Base-by-base conservation (phyloP, 2,888 invertebrate species). In the Cataglyphis rosenhaueri region DNA sequence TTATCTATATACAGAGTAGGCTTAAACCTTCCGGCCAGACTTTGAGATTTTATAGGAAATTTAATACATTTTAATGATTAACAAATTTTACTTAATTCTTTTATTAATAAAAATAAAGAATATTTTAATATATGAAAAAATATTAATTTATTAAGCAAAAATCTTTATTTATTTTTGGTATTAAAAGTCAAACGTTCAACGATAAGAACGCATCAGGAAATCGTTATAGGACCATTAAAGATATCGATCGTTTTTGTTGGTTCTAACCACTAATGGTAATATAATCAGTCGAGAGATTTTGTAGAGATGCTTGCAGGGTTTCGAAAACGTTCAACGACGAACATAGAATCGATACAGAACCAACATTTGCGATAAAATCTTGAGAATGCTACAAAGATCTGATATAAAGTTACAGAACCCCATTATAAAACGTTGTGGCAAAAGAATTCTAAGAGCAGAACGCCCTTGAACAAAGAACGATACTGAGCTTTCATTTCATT, bases 91-190 rank as follows among this genome's bases (percentile, higher is more conserved):
- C 0, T 21, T 18, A 3, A 10, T 32, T 35, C 6, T 64, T 10
- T 62, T 48, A 12, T 61, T 62, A 38, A 55, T 35, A 38, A 29
- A 61, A 64, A 25, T 52, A 35, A 18, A 55, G 18, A 38, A 15
- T 62, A 3, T 38, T 21, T 32, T 12, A 10, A 52, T 25, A 21
- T 12, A 25, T 2, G n/a, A 64, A 65, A 0, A n/a, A 48, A 48
- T 6, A 52, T 25, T 15, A 0, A 15, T 55, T 71, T n/a, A 0
- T 9, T 74, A 61, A 61, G 44, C 6, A 73, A 73, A 41, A 61
- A 74, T 61, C 29, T 73, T 59, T 57, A 73, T 0, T 71, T 29
- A 29, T 44, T 74, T 61, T 74, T 32, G 3, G 12, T 74, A 74
- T 61, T 32, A 15, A 61, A 74, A 38, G 8, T 35, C 15, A 38